phyloP scores from a whole-genome alignment of 2,888 invertebrate genomes.

The Diplazon laetatorius region DNA sequence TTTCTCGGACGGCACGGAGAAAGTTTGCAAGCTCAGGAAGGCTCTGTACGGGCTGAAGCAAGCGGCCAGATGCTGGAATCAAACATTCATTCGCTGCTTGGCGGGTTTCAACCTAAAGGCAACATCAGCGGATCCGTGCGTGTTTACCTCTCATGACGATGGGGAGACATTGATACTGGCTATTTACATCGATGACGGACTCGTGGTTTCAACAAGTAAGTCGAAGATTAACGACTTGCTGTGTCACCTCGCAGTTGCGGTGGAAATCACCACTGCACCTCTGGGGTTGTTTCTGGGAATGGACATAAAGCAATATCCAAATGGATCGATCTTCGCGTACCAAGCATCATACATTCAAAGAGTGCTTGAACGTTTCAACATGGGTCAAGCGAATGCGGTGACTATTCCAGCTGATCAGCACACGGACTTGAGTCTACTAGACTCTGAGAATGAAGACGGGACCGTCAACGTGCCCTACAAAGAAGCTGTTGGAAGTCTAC shows the following conservation, averaged over 20 bases:
- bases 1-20: slow-evolving; percentile 65
- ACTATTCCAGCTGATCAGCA: slow-evolving; percentile 59
- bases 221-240: slow-evolving; percentile 27
- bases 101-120: slow-evolving; percentile 65
- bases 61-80: slow-evolving; percentile 75
- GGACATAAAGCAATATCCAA: slow-evolving; percentile 28
- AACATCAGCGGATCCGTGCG: slow-evolving; percentile 60
- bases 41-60: slow-evolving; percentile 78
- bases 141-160: slow-evolving; percentile 62
- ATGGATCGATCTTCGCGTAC: slow-evolving; percentile 57
- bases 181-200: slow-evolving; percentile 62
- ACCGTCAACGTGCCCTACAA: slow-evolving; percentile 29
- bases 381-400: slow-evolving; percentile 52
- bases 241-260: slow-evolving; percentile 16
- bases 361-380: slow-evolving; percentile 52
- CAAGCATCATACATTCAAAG: slow-evolving; percentile 53
- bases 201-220: slow-evolving; percentile 45
- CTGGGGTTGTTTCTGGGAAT: slow-evolving; percentile 57
- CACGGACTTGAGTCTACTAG: slow-evolving; percentile 46
- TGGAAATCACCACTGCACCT: slow-evolving; percentile 33
- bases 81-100: slow-evolving; percentile 66
- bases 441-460: neutral
- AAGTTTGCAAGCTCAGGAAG: slow-evolving; percentile 73
- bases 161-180: slow-evolving; percentile 43
- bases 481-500: slow-evolving; percentile 61